Percentiles rank a stretch among this genome's conserved stretches.
phyloP scores from a whole-genome alignment of 2,888 invertebrate genomes.

The Polietes domitor region DNA sequence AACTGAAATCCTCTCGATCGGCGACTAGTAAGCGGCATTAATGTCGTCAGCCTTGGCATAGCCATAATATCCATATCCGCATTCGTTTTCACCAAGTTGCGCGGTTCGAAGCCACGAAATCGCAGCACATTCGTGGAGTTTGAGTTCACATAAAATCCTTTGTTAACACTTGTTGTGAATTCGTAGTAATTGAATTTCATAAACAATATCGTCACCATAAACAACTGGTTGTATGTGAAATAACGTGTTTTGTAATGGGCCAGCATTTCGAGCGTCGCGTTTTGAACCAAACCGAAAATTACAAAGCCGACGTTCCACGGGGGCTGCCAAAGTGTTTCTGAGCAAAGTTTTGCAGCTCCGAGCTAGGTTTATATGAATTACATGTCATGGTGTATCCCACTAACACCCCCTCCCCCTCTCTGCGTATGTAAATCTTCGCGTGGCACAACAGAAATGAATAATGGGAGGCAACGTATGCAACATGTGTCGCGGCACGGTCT shows the following conservation, averaged over 20 bases:
- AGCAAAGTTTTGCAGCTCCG: not conserved
- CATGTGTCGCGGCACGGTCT: not conserved
- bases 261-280: slow-evolving; percentile 37
- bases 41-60: not conserved
- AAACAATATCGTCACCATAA: slow-evolving; percentile 30
- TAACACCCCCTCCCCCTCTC: too few species aligned
- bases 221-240: slow-evolving; percentile 5
- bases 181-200: slow-evolving; percentile 54
- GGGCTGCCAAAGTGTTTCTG: slow-evolving; percentile 39
- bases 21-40: slow-evolving; percentile 54
- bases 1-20: slow-evolving; percentile 76
- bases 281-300: not conserved
- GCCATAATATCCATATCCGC: not conserved
- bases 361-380: not conserved
- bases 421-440: too few species aligned
- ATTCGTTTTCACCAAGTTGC: slow-evolving; percentile 50
- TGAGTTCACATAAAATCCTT: slow-evolving; percentile 58
- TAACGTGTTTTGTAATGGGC: not conserved
- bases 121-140: slow-evolving; percentile 70
- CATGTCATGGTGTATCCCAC: not conserved
- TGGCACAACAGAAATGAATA: not conserved
- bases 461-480: not conserved
- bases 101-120: slow-evolving; percentile 75
- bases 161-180: slow-evolving; percentile 63
- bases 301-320: slow-evolving; percentile 8